Base-by-base conservation (phyloP, 2,797 vertebrate species). In the Tinamus major region DNA sequence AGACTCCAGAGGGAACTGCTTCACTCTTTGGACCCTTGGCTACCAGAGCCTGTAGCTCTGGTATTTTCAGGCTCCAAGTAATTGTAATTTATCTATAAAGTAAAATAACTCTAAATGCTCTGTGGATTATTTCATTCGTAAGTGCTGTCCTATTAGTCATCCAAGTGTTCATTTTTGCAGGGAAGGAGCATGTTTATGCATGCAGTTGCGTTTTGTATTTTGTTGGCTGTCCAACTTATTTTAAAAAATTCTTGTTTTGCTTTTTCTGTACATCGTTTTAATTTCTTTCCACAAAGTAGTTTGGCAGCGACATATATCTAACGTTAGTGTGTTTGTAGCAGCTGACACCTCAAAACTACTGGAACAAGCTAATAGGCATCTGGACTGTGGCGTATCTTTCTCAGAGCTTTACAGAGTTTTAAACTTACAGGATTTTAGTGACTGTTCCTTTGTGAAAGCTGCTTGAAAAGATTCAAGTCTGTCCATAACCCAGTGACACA, bases 291-390 rank as follows among this genome's bases (percentile, higher is more conserved):
- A 2, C 53, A 6, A 7, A 69, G 19, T 84, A 72, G 23, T 49
- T 79, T 72, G 1, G 2, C 9, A 23, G 26, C 1, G 8, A 16
- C 6, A 16, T 59, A 2, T 2, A n/a, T 49, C 3, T 0, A 2
- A 11, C 10, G 8, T 6, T 64, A 27, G 0, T 59, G 24, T n/a
- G 4, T 79, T 77, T 67, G 9, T 49, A 46, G 53, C 20, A 76
- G 59, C 0, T 69, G 59, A 55, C 5, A 61, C 42, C 55, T 6
- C 23, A 67, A 49, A 72, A 19, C n/a, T 79, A 2, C n/a, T 76
- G 41, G 29, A 79, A 39, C 44, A 61, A 3, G 48, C 14, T 81
- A 23, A 82, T 29, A 62, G 13, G 6, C 77, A 37, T 19, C 11
- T 31, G 41, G 62, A 23, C 2, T 29, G 6, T 41, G 0, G 0